These are phyloP conservation scores for Drosophila setosimentum DNA, from an alignment of 2,888 invertebrate species.

Conservation along the genomic window DNA sequence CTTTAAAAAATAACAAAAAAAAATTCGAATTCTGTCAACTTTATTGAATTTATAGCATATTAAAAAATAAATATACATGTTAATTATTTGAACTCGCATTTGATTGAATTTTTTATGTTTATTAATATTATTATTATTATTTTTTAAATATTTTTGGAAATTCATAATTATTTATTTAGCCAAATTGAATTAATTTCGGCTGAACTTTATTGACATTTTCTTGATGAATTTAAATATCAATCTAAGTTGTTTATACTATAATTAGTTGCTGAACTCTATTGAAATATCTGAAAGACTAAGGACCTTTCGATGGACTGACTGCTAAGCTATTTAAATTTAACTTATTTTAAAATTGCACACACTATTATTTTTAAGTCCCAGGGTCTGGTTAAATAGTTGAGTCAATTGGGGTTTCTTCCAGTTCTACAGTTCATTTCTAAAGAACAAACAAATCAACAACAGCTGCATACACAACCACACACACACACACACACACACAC, in stretches of 20 bases:
- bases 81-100: neutral
- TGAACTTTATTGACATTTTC: neutral
- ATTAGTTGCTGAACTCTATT: neutral
- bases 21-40: neutral
- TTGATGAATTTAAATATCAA: neutral
- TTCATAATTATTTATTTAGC: neutral
- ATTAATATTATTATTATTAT: no score
- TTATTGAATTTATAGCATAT: neutral
- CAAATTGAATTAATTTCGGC: neutral
- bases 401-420: conserved; percentile 39
- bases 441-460: conserved; percentile 58
- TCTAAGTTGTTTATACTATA: neutral
- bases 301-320: neutral
- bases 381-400: conserved; percentile 65
- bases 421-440: conserved; percentile 72
- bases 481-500: conserved; percentile 26
- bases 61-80: neutral
- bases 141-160: neutral
- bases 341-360: conserved; percentile 9
- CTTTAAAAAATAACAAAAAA: no score
- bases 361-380: conserved; percentile 34
- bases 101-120: neutral
- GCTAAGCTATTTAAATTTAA: no score
- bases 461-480: conserved; percentile 40
- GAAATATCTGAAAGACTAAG: no score